Evolutionary conservation across 2,797 vertebrate genomes (phyloP).

Genomic region (Aldrovandia affinis): DNA sequence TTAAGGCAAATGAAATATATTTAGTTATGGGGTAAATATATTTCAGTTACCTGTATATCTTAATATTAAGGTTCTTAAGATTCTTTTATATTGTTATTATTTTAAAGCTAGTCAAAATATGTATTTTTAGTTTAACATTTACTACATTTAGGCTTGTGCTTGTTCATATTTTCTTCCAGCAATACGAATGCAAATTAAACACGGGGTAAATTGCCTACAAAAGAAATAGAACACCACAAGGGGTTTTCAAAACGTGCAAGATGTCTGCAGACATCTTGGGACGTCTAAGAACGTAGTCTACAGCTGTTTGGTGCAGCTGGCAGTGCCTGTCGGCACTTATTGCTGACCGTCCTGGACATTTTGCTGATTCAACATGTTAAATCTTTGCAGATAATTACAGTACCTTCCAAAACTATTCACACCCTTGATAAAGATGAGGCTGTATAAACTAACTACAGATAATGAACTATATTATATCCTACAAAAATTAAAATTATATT

Average conservation of each 20-base stretch:
- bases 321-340: neutral
- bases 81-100: neutral
- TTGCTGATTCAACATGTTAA: neutral
- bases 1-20: too few species aligned
- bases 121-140: neutral
- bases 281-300: neutral
- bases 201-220: neutral
- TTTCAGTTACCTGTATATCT: too few species aligned
- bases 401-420: neutral
- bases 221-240: neutral
- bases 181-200: neutral
- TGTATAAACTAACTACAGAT: too few species aligned
- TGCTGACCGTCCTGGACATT: slow-evolving; percentile 5
- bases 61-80: too few species aligned
- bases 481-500: too few species aligned
- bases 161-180: neutral
- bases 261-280: neutral
- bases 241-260: neutral
- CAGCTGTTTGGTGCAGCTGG: neutral
- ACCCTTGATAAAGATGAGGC: neutral
- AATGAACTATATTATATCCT: too few species aligned
- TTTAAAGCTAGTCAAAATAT: neutral
- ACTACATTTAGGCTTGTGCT: neutral
- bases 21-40: too few species aligned
- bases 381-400: neutral